Evolutionary conservation across 2,888 invertebrate species (phyloP).

Genomic region (Cryptocephalus moraei): DNA sequence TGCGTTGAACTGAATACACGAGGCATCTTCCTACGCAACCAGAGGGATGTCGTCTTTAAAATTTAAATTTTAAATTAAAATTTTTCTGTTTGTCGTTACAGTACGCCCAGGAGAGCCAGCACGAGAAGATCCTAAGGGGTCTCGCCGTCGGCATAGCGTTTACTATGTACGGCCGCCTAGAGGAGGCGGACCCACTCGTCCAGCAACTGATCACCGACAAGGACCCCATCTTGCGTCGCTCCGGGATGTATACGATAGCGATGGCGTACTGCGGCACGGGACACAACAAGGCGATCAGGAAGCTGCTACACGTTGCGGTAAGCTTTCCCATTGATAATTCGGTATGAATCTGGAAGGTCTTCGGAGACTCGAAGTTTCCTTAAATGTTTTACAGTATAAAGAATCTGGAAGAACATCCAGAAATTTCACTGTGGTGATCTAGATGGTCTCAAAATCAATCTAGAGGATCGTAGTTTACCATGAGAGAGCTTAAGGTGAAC

Average conservation of each 20-base stretch:
- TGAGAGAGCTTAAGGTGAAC: too few species aligned
- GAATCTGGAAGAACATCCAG: too few species aligned
- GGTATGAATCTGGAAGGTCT: too few species aligned
- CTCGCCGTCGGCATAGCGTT: constrained; percentile 93
- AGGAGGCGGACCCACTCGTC: constrained; percentile 92
- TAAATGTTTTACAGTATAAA: too few species aligned
- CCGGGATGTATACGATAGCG: constrained; percentile 96
- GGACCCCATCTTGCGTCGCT: constrained; percentile 87
- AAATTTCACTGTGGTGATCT: too few species aligned
- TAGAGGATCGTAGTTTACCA: too few species aligned
- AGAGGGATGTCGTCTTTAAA: too few species aligned
- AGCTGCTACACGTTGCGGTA: constrained; percentile 90
- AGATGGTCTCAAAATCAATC: too few species aligned
- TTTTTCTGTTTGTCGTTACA: constrained; percentile 25
- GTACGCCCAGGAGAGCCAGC: constrained; percentile 92
- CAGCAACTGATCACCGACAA: constrained; percentile 85
- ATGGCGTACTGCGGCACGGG: constrained; percentile 98
- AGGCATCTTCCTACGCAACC: too few species aligned
- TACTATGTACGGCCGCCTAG: constrained; percentile 93
- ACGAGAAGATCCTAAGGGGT: constrained; percentile 96
- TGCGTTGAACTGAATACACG: too few species aligned
- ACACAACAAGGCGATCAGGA: constrained; percentile 91
- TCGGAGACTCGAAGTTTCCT: too few species aligned
- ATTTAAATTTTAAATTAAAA: too few species aligned
- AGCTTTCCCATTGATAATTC: constrained; percentile 37